Evolutionary conservation across 2,888 invertebrate species (phyloP).

Genomic region (Peribatodes rhomboidaria): DNA sequence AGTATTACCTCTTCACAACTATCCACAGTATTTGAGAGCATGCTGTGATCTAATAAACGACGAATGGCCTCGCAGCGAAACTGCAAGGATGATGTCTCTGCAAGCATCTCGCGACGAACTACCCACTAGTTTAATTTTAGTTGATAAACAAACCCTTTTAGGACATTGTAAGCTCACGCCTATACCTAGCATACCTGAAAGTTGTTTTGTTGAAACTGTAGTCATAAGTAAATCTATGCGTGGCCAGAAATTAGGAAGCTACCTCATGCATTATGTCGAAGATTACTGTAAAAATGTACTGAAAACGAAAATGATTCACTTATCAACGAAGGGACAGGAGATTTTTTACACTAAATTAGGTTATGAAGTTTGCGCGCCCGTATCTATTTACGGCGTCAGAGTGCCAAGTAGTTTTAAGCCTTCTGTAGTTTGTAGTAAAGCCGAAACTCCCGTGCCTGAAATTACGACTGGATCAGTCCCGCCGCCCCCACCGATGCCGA

Average conservation of each 20-base stretch:
- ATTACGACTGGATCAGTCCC: conserved; percentile 54
- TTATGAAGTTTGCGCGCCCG: conserved; percentile 89
- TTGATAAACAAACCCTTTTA: conserved; percentile 87
- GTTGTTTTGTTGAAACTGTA: conserved; percentile 94
- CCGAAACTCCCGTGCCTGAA: conserved; percentile 56
- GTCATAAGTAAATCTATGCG: conserved; percentile 90
- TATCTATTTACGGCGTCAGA: conserved; percentile 89
- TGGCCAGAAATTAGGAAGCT: conserved; percentile 92
- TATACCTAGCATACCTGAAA: conserved; percentile 89
- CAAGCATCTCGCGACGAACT: conserved; percentile 90
- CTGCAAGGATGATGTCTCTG: conserved; percentile 91
- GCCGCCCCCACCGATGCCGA: conserved; percentile 78
- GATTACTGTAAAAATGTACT: conserved; percentile 89
- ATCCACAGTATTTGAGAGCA: conserved; percentile 89
- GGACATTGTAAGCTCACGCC: conserved; percentile 93
- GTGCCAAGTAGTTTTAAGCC: conserved; percentile 51
- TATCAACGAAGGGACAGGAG: conserved; percentile 91
- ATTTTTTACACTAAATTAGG: conserved; percentile 91
- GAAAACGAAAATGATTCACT: conserved; percentile 88
- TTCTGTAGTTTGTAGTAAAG: conserved; percentile 49
- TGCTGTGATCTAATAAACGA: conserved; percentile 93
- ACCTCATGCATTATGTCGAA: conserved; percentile 91
- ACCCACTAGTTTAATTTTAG: conserved; percentile 90
- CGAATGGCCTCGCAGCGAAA: conserved; percentile 95
- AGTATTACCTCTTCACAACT: conserved; percentile 90